These are phyloP conservation scores for Drosophila fulvimacula DNA, from an alignment of 2,888 invertebrate genomes.

Conservation along the genomic window DNA sequence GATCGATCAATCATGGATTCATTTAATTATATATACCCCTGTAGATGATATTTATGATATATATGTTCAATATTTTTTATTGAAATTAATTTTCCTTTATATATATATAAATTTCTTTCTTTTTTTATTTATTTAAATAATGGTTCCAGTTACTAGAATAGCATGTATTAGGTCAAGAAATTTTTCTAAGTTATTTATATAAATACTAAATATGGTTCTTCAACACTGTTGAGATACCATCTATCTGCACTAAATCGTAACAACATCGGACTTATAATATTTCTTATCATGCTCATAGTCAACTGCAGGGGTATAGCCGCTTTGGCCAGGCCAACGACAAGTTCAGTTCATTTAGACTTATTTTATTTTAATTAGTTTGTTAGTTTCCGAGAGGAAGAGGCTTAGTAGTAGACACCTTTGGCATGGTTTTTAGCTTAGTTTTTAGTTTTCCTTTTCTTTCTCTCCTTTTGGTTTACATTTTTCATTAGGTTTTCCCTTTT, in stretches of 20 bases:
- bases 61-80: too few species aligned
- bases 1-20: background rate
- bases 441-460: background rate
- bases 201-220: too few species aligned
- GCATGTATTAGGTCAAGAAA: too few species aligned
- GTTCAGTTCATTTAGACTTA: conserved; percentile 12
- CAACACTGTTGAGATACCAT: too few species aligned
- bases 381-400: conserved; percentile 16
- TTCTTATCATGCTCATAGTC: background rate
- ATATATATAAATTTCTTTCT: too few species aligned
- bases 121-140: too few species aligned
- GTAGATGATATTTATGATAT: background rate
- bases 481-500: background rate
- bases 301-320: conserved; percentile 16
- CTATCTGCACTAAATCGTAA: background rate
- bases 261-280: background rate
- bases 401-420: conserved; percentile 25
- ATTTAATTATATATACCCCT: conserved; percentile 18
- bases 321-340: conserved; percentile 12
- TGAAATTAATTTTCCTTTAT: too few species aligned
- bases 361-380: conserved; percentile 1
- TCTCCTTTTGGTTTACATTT: background rate
- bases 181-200: too few species aligned
- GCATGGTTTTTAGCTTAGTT: conserved; percentile 18
- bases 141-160: too few species aligned